phyloP scores from a whole-genome alignment of 1,140 invertebrate species.

The Drosophila mayri region DNA sequence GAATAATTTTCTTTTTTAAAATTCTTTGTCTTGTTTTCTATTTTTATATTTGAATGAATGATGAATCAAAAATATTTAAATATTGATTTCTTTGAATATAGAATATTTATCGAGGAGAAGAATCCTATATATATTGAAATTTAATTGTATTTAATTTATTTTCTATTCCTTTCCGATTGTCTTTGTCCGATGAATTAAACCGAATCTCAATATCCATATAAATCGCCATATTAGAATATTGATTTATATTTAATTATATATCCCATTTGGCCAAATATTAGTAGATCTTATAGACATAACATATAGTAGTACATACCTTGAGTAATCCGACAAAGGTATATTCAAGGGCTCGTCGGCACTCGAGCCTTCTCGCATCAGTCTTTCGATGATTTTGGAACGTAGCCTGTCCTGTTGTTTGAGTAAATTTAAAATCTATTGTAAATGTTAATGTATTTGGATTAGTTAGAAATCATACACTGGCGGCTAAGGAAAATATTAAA shows the following conservation, averaged over 20 bases:
- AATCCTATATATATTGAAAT: neutral
- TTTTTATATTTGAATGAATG: no score
- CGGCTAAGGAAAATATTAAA: conserved; percentile 38
- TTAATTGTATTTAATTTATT: neutral
- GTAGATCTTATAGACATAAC: neutral
- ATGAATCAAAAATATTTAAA: no score
- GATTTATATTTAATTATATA: neutral
- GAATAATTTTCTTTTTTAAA: no score
- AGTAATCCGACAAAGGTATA: conserved; percentile 93
- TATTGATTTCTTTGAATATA: no score
- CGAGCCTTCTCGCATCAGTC: conserved; percentile 92
- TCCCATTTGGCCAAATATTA: neutral
- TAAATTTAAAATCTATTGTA: conserved; percentile 84
- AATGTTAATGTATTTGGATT: conserved; percentile 81
- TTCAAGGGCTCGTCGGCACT: conserved; percentile 94
- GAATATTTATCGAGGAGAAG: neutral
- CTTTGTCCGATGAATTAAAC: neutral
- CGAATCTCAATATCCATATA: neutral
- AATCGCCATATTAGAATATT: neutral
- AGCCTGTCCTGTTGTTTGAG: conserved; percentile 88
- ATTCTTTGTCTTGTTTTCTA: no score
- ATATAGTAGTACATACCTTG: conserved; percentile 89
- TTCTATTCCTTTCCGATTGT: neutral
- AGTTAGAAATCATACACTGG: conserved; percentile 66
- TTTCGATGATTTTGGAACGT: conserved; percentile 91